Conservation (phyloP, 2,797 vertebrate genomes). For the Aulostomus chinensis region DNA sequence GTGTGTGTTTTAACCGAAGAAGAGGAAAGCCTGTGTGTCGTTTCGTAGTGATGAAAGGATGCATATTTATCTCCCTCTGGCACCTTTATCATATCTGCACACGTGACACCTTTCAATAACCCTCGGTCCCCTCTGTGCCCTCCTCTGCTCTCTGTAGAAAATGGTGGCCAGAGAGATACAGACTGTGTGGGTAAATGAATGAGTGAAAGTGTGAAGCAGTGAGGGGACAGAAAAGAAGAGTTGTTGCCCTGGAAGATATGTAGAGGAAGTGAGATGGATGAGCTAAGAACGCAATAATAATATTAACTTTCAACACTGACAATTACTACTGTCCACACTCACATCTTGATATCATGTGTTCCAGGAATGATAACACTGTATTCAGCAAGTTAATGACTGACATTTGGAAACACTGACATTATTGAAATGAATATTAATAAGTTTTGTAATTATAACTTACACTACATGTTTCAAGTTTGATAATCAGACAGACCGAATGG, state of each 20-base stretch:
- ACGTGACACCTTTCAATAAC: constrained; percentile 75
- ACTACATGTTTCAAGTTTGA: too few species aligned
- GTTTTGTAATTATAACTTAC: too few species aligned
- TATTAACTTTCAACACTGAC: too few species aligned
- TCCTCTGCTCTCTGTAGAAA: constrained; percentile 27
- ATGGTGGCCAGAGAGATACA: constrained; percentile 31
- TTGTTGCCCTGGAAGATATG: not conserved
- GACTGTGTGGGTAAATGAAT: not conserved
- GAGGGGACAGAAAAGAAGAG: constrained; percentile 13
- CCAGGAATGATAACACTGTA: not conserved
- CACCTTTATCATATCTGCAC: constrained; percentile 70
- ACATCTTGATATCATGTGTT: too few species aligned
- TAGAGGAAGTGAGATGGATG: too few species aligned
- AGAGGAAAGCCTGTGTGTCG: constrained; percentile 51
- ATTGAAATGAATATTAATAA: too few species aligned
- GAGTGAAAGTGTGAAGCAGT: not conserved
- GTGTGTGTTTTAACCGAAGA: constrained; percentile 53
- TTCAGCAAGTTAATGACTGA: not conserved
- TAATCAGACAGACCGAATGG: too few species aligned
- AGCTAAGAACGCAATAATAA: too few species aligned
- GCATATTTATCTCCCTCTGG: constrained; percentile 64
- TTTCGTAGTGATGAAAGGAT: constrained; percentile 61
- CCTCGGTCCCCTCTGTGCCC: constrained; percentile 47
- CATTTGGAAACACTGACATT: not conserved
- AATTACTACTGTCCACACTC: too few species aligned